Percentiles rank a stretch among this genome's conserved stretches.
These are phyloP conservation scores for Limnephilus rhombicus DNA, from an alignment of 2,888 invertebrate genomes.

Conservation along the genomic window DNA sequence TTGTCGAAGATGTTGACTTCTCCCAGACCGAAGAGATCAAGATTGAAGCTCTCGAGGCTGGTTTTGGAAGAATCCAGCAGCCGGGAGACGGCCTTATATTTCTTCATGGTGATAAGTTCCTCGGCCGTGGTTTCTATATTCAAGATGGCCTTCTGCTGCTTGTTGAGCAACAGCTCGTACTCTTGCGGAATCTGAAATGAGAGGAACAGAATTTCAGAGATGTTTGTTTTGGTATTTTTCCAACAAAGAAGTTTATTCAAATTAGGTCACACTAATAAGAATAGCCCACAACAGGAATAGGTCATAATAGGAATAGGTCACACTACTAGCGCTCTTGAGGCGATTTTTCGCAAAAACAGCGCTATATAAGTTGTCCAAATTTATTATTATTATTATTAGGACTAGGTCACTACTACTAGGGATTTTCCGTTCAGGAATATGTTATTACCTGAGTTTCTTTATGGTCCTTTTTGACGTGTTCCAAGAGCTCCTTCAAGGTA, in stretches of 20 bases:
- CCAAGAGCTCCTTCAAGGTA: not conserved
- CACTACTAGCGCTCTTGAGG: too few relatives aligned
- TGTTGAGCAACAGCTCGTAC: conserved; percentile 44
- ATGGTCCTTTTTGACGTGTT: not conserved
- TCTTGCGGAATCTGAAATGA: conserved; percentile 51
- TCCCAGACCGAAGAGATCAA: conserved; percentile 47
- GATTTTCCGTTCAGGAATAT: not conserved
- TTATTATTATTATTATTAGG: too few relatives aligned
- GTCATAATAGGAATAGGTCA: not conserved
- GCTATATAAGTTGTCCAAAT: too few relatives aligned
- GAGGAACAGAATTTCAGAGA: not conserved
- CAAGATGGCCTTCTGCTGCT: conserved; percentile 53
- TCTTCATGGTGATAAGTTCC: conserved; percentile 51
- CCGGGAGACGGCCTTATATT: conserved; percentile 55
- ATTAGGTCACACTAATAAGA: too few relatives aligned
- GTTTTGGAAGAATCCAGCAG: conserved; percentile 50
- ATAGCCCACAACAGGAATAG: not conserved
- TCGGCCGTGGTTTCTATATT: conserved; percentile 57
- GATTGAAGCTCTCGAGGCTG: conserved; percentile 43
- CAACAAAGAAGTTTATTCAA: not conserved
- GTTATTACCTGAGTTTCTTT: not conserved
- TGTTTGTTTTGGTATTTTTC: not conserved
- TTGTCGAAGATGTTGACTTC: conserved; percentile 43
- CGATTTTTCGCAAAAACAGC: too few relatives aligned
- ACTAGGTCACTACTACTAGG: too few relatives aligned